phyloP scores from a whole-genome alignment of 2,797 vertebrate genomes.

The Amblyopsis hoosieri region DNA sequence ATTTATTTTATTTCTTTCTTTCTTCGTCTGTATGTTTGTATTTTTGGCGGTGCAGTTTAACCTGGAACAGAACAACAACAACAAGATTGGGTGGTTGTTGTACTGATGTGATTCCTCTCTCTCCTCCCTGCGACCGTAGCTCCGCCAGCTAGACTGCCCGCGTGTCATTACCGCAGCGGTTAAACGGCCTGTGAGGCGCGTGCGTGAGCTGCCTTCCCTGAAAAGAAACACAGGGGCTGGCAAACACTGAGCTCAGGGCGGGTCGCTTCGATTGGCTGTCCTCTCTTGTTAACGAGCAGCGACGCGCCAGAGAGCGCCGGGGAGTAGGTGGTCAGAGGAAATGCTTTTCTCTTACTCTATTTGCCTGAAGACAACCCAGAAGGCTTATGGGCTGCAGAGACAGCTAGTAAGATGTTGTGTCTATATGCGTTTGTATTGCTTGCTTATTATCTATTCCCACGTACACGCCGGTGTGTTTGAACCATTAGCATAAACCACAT shows the following conservation, averaged over 20 bases:
- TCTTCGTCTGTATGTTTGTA: background rate
- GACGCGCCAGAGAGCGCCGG: constrained; percentile 42
- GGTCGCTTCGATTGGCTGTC: constrained; percentile 71
- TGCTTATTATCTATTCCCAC: too few species aligned
- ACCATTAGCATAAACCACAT: too few species aligned
- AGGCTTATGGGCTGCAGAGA: constrained; percentile 4
- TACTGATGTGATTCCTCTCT: constrained; percentile 3
- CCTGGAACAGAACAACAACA: background rate
- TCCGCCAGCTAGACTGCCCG: constrained; percentile 45
- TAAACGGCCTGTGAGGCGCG: constrained; percentile 58
- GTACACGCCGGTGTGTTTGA: too few species aligned
- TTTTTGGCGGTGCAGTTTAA: background rate
- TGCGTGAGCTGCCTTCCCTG: constrained; percentile 42
- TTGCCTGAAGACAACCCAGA: constrained; percentile 24
- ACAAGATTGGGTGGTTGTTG: too few species aligned
- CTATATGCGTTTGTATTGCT: background rate
- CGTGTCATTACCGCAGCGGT: constrained; percentile 46
- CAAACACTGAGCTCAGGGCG: constrained; percentile 43
- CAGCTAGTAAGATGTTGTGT: background rate
- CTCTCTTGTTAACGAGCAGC: constrained; percentile 60
- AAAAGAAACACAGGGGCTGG: constrained; percentile 48
- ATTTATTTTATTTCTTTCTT: background rate
- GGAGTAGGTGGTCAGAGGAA: constrained; percentile 6
- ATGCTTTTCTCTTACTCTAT: constrained; percentile 28
- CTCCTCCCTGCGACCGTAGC: constrained; percentile 9